Conservation (phyloP, 2,888 invertebrate genomes). For the Eretmocerus hayati region DNA sequence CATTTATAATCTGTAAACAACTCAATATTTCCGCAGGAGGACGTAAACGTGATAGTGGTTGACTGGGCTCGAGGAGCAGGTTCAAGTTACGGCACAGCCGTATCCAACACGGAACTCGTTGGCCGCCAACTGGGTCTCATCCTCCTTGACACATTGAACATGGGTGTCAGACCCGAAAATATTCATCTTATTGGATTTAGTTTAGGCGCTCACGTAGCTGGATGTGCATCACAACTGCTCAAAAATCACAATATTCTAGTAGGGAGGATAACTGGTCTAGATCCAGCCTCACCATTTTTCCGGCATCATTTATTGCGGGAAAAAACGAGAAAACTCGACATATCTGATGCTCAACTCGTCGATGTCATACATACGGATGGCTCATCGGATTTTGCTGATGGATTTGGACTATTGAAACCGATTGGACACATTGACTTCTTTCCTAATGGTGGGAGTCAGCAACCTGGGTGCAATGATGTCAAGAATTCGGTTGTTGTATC, state of each 20-base stretch:
- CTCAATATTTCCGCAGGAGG: no score
- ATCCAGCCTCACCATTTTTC: constrained; percentile 56
- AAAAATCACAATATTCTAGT: constrained; percentile 46
- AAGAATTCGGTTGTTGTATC: constrained; percentile 54
- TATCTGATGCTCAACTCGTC: constrained; percentile 58
- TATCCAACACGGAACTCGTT: constrained; percentile 56
- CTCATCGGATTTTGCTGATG: constrained; percentile 53
- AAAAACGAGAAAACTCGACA: constrained; percentile 53
- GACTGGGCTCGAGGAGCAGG: constrained; percentile 57
- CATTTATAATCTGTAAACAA: no score
- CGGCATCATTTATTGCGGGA: constrained; percentile 52
- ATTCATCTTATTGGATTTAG: constrained; percentile 57
- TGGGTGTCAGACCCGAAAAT: constrained; percentile 45
- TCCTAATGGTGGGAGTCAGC: constrained; percentile 56
- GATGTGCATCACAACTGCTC: constrained; percentile 53
- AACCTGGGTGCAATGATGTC: constrained; percentile 54
- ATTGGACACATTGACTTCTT: constrained; percentile 58
- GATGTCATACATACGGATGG: constrained; percentile 67
- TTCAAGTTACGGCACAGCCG: constrained; percentile 52
- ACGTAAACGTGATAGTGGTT: constrained; percentile 51
- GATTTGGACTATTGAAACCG: constrained; percentile 55
- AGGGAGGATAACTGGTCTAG: constrained; percentile 56
- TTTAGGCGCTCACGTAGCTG: constrained; percentile 57
- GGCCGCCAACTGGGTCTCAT: constrained; percentile 54
- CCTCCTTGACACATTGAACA: constrained; percentile 47